Evolutionary conservation across 1,140 invertebrate genomes (phyloP).

Genomic region (Aporrectodea caliginosa): DNA sequence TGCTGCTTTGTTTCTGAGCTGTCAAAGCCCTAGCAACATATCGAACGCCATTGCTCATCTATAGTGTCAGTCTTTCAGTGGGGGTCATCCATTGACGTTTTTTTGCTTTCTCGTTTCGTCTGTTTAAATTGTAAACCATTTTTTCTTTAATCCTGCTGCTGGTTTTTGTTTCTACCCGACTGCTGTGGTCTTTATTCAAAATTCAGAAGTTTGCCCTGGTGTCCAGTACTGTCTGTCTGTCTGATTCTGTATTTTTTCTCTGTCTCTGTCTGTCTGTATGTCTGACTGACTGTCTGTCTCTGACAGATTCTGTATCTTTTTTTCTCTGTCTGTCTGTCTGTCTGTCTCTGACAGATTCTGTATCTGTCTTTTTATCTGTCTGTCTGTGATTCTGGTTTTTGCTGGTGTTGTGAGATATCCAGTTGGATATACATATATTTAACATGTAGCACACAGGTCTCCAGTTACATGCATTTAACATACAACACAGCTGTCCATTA

Average conservation of each 20-base stretch:
- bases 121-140: slow-evolving; percentile 6
- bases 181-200: slow-evolving; percentile 10
- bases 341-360: slow-evolving; percentile 12
- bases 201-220: slow-evolving; percentile 14
- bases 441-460: too few species aligned
- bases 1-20: too few species aligned
- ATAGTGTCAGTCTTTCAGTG: neutral
- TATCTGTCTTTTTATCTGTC: slow-evolving; percentile 25
- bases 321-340: slow-evolving; percentile 20
- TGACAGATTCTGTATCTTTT: slow-evolving; percentile 25
- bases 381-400: too few species aligned
- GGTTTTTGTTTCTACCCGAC: slow-evolving; percentile 24
- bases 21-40: too few species aligned
- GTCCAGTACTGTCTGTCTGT: slow-evolving; percentile 26
- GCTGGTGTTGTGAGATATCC: too few species aligned
- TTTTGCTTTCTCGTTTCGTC: slow-evolving; percentile 15
- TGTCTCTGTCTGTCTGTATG: slow-evolving; percentile 30
- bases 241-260: slow-evolving; percentile 21
- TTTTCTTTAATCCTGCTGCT: slow-evolving; percentile 13
- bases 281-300: slow-evolving; percentile 25
- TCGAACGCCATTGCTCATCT: too few species aligned
- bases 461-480: too few species aligned
- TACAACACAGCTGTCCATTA: too few species aligned
- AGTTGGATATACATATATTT: too few species aligned
- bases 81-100: slow-evolving; percentile 4